A percentile compares a stretch with the other conserved stretches of the same genome.
phyloP scores from a whole-genome alignment of 2,888 invertebrate genomes.

The Apoda limacodes region DNA sequence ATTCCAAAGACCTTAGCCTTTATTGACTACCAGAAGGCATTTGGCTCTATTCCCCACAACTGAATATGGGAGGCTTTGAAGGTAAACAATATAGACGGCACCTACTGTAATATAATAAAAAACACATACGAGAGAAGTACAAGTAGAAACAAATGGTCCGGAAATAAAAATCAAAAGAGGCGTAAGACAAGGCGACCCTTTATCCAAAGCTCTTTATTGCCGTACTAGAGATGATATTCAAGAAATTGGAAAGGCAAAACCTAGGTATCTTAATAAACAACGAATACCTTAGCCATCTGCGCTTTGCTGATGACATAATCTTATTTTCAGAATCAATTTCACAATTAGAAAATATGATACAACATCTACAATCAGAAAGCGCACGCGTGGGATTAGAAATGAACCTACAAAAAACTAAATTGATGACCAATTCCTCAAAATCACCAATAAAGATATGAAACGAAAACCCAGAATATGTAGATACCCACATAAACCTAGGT shows the following conservation, averaged over 20 bases:
- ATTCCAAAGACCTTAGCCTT: constrained; percentile 7
- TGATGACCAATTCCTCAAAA: constrained; percentile 15
- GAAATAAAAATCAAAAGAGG: constrained; percentile 9
- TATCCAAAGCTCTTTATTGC: constrained; percentile 65
- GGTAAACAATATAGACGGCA: constrained; percentile 3
- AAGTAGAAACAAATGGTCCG: constrained; percentile 10
- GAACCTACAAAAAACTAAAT: constrained; percentile 16
- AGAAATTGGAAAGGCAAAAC: constrained; percentile 2
- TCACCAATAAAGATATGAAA: constrained; percentile 7
- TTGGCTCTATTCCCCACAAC: constrained; percentile 10
- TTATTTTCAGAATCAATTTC: constrained; percentile 1
- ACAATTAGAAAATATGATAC: constrained; percentile 12
- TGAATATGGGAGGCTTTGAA: constrained; percentile 11
- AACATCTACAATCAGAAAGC: constrained; percentile 13
- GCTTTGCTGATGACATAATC: constrained; percentile 1
- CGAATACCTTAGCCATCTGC: constrained; percentile 2
- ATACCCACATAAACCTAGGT: constrained; percentile 14
- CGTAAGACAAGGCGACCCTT: constrained; percentile 1
- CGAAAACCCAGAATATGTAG: constrained; percentile 10
- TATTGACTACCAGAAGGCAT: constrained; percentile 5
- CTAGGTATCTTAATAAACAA: not conserved
- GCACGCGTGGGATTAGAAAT: constrained; percentile 16
- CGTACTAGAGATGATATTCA: constrained; percentile 1
- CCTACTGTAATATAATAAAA: constrained; percentile 12
- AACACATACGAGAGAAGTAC: constrained; percentile 10